Base-by-base conservation (phyloP, 2,797 vertebrate genomes). In the Steatocranus sp. region DNA sequence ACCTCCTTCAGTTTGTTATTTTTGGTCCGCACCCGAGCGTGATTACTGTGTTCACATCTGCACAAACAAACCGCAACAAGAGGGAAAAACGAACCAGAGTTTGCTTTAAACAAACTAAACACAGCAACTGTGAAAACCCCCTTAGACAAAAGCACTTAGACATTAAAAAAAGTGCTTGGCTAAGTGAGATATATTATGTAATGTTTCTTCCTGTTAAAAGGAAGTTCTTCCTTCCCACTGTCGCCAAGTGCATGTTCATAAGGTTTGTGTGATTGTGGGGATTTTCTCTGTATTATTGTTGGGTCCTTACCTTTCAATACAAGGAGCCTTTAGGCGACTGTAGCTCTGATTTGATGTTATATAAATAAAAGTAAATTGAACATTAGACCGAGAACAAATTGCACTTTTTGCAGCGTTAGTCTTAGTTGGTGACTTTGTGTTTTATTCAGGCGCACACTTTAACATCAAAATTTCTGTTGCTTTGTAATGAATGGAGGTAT, bases 401-500 rank as follows among this genome's bases (percentile, higher is more conserved):
- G 56, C 30, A 34, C 30, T 34, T 61, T 61, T 34, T 34, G 3
- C 32, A 53, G 17, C 46, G 4, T 70, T 75, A 11, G 73, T 6
- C 18, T 61, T 61, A 4, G 12, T 58, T 30, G 3, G 8, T 79
- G 2, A 76, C 12, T 27, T 54, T 27, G 3, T 23, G 20, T 25
- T 53, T 25, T 11, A 27, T 54, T 51, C 23, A 54, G 53, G 12
- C 1, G 11, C 8, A n/a, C 18, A 25, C 15, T 34, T 6, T 36
- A 2, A 50, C 20, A n/a, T 51, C 68, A 73, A 73, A 11, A 18
- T 73, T 49, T 48, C 43, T 38, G 38, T 80, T 75, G 8, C 41
- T 83, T 79, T 51, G 41, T 79, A 76, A 85, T 84, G 87, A 92
- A 86, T 86, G 83, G 83, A 83, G 86, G 41, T 20, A 76, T 46